Evolutionary conservation across 2,888 invertebrate genomes (phyloP), one percentile per base, ranked within the genome.

Genomic region (Leucoptera coffeella): DNA sequence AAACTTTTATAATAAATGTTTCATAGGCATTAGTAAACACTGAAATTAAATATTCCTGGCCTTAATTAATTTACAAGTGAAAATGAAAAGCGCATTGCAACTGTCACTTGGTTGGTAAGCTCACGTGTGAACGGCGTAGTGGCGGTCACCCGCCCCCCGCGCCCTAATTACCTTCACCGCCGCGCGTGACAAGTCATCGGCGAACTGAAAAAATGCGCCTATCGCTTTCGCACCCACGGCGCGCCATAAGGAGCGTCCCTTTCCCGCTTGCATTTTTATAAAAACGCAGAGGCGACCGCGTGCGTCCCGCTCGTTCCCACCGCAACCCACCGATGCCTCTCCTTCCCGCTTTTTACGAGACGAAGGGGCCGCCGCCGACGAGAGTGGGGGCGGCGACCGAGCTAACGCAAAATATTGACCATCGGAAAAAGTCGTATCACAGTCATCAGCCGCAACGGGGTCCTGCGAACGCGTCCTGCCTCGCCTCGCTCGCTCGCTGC

Each of bases 341-440:
- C 72, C 62, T 67, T 71, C 62, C 58, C 69, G 56, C 71, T 72
- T 72, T 72, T 71, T 71, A 71, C 71, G 71, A 71, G 71, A 72
- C 69, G 64, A 50, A 60, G 69, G 64, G 65, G 61, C 61, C 60
- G 39, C 48, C 46, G 54, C 61, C 60, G 58, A 60, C 51, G 64
- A 58, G 65, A 42, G 17, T n/a, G 17, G 62, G 55, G 64, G 67
- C 61, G 65, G 62, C 59, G 60, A 65, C 62, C 62, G 55, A 62
- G 65, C 60, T 62, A 69, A 69, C 69, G 65, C 69, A 64, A 72
- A 72, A 72, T 72, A 72, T 72, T 72, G 72, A 72, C 71, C 72
- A 72, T 71, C 64, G 71, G 69, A 72, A 71, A 71, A 71, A 71
- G 67, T 67, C 69, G 67, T 65, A 71, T 69, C 71, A 64, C 67